Conservation (phyloP, 2,113 vertebrate species). For the Arenaria interpres region DNA sequence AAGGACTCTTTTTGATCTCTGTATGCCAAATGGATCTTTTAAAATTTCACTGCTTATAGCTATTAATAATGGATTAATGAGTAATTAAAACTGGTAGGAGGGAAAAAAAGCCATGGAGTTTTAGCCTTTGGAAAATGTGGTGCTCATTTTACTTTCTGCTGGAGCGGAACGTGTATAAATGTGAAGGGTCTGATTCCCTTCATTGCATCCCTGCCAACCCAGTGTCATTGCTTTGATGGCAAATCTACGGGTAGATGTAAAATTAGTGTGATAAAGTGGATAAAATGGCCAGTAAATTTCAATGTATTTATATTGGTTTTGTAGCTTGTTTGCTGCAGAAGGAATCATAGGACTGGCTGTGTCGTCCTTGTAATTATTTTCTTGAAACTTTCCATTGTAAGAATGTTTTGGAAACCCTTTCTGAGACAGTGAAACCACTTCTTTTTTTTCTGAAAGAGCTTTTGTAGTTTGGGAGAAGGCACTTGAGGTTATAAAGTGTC, state of each 20-base stretch:
- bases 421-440: not conserved
- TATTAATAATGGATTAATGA: slow-evolving; percentile 34
- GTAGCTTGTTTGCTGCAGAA: not conserved
- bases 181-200: not conserved
- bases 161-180: not conserved
- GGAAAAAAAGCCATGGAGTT: not conserved
- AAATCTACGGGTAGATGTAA: not conserved
- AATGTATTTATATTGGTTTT: not conserved
- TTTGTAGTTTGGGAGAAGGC: not conserved
- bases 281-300: not conserved
- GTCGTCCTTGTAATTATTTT: not conserved
- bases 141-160: not conserved
- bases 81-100: slow-evolving; percentile 23
- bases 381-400: not conserved
- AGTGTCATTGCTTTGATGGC: not conserved
- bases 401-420: not conserved
- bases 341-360: not conserved
- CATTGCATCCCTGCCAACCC: not conserved
- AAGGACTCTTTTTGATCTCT: slow-evolving; percentile 46
- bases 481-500: not conserved
- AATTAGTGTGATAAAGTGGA: not conserved
- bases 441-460: not conserved
- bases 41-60: slow-evolving; percentile 16
- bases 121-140: not conserved
- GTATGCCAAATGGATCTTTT: not conserved